These are phyloP conservation scores for Falcaria lacertinaria DNA, from an alignment of 2,888 invertebrate genomes.

Conservation along the genomic window DNA sequence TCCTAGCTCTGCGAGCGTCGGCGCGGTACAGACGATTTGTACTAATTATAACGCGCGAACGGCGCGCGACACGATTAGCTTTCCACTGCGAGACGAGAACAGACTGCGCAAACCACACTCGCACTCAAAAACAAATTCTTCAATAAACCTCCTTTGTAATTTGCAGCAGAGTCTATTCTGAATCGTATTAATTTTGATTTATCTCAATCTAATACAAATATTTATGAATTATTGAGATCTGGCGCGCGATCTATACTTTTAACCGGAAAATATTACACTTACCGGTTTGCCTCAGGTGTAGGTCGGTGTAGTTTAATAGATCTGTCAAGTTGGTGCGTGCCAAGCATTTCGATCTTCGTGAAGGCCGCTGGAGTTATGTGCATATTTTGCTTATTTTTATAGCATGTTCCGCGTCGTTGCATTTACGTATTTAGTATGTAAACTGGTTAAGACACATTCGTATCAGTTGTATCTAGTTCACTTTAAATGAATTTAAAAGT, in stretches of 20 bases:
- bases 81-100: conserved; percentile 45
- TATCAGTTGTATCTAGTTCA: background rate
- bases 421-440: background rate
- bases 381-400: background rate
- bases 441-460: background rate
- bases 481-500: conserved; percentile 7
- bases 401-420: too few species aligned
- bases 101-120: conserved; percentile 20
- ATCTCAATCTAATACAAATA: conserved; percentile 1
- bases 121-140: background rate
- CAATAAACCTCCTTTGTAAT: conserved; percentile 2
- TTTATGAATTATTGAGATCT: conserved; percentile 2
- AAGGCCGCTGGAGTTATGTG: background rate
- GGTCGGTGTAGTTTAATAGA: background rate
- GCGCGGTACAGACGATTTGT: conserved; percentile 66
- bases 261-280: conserved; percentile 1
- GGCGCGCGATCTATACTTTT: background rate
- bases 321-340: background rate
- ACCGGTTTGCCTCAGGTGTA: conserved; percentile 2
- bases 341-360: background rate
- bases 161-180: background rate
- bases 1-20: conserved; percentile 35
- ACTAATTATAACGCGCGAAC: conserved; percentile 78
- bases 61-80: conserved; percentile 68
- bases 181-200: conserved; percentile 3